Evolutionary conservation across 2,113 vertebrate species (phyloP).

Genomic region (Lagopus muta): DNA sequence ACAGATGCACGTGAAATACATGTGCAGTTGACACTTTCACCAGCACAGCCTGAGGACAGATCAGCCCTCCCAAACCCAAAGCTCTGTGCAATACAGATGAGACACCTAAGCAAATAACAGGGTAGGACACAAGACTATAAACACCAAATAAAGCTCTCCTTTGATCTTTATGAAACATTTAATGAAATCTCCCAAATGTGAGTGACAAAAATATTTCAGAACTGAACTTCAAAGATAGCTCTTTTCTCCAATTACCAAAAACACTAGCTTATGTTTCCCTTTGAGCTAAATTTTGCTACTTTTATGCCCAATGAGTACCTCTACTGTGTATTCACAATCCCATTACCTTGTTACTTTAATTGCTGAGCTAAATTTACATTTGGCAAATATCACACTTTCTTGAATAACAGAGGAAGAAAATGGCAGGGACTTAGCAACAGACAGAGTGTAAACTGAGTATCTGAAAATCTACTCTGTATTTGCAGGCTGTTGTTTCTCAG

Average conservation of each 20-base stretch:
- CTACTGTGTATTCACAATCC: background rate
- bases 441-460: background rate
- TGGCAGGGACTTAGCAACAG: background rate
- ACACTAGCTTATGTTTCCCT: background rate
- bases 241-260: background rate
- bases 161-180: conserved; percentile 10
- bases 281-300: conserved; percentile 17
- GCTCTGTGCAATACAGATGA: background rate
- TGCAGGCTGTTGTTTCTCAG: background rate
- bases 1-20: background rate
- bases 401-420: background rate
- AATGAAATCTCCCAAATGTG: background rate
- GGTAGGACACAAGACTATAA: background rate
- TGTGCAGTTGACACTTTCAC: background rate
- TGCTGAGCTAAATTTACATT: background rate
- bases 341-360: conserved; percentile 2
- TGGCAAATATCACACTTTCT: background rate
- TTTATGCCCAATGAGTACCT: background rate
- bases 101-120: background rate
- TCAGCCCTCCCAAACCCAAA: background rate
- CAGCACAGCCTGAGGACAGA: background rate
- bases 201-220: conserved; percentile 27
- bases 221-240: conserved; percentile 1
- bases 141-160: conserved; percentile 17
- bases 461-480: background rate